Base-by-base conservation (phyloP, 2,797 vertebrate genomes). In the Pagetopsis macropterus region DNA sequence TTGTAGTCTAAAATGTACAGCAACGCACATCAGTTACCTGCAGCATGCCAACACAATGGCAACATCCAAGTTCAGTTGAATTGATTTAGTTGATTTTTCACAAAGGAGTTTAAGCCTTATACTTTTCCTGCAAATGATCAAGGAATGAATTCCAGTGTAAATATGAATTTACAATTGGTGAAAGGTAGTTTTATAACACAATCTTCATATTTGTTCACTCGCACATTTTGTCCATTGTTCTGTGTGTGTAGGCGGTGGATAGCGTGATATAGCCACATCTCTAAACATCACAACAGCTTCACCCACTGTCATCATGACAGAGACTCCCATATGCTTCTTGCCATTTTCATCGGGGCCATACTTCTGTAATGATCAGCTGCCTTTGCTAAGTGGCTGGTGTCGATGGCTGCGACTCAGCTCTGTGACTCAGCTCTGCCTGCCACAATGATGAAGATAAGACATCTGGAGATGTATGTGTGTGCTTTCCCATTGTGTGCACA, bases 321-420 rank as follows among this genome's bases (percentile, higher is more conserved):
- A 57, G 78, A 75, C 72, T 82, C 86, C 87, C 82, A 87, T 82
- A 76, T 74, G 83, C 80, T 82, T 84, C 31, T 65, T 74, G 70
- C 49, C 72, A 49, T 88, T 88, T 88, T 88, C 88, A 88, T 88
- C 84, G 68, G 70, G 78, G 57, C 82, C 81, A 70, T 85, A 77
- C 82, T 81, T 88, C 87, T 84, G 76, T 82, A 84, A 82, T 82
- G 81, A 91, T 91, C 87, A 88, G 89, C 89, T 87, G 89, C 78
- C 75, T 77, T 45, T 55, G 80, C 80, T 93, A 93, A 93, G 92
- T 91, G 91, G 90, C 83, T 88, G 80, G 88, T 91, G 91, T 90
- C 84, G 87, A 92, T 86, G 82, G 89, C 82, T 87, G 75, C 87
- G 90, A 89, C 87, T 92, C 85, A 90, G 76, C 84, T 85, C 82